Evolutionary conservation across 2,113 vertebrate species (phyloP).

Genomic region (Campylomormyrus numenius): DNA sequence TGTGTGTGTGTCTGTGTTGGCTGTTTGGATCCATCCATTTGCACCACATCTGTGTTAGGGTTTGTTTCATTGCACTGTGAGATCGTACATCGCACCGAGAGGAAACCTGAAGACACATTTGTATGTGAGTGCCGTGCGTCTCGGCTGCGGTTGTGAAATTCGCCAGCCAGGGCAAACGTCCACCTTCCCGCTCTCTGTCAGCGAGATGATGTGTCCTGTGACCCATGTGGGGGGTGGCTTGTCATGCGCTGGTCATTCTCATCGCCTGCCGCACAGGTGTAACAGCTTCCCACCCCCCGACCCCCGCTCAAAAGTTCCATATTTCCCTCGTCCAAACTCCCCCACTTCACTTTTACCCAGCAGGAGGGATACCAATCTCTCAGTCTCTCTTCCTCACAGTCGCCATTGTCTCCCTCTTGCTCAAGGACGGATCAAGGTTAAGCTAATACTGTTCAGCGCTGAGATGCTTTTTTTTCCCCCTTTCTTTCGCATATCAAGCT

Average conservation of each 20-base stretch:
- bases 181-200: slow-evolving; percentile 51
- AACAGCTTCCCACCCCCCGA: slow-evolving; percentile 35
- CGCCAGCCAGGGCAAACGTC: slow-evolving; percentile 58
- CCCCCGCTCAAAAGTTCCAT: slow-evolving; percentile 34
- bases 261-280: slow-evolving; percentile 46
- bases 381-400: slow-evolving; percentile 29
- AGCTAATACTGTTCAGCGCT: slow-evolving; percentile 7
- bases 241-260: slow-evolving; percentile 62
- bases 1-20: not conserved
- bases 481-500: not conserved
- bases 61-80: not conserved
- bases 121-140: slow-evolving; percentile 49
- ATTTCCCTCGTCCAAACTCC: not conserved
- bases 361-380: slow-evolving; percentile 45
- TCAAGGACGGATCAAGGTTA: slow-evolving; percentile 45
- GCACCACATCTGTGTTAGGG: not conserved
- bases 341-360: slow-evolving; percentile 29
- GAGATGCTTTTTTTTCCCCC: not conserved
- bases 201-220: slow-evolving; percentile 59
- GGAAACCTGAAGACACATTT: slow-evolving; percentile 42
- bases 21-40: not conserved
- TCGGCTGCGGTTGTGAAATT: slow-evolving; percentile 45
- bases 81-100: slow-evolving; percentile 33
- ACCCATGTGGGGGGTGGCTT: slow-evolving; percentile 62
- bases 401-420: slow-evolving; percentile 35